Evolutionary conservation across 2,888 invertebrate species (phyloP).

Genomic region (Chalcosyrphus nemorum): DNA sequence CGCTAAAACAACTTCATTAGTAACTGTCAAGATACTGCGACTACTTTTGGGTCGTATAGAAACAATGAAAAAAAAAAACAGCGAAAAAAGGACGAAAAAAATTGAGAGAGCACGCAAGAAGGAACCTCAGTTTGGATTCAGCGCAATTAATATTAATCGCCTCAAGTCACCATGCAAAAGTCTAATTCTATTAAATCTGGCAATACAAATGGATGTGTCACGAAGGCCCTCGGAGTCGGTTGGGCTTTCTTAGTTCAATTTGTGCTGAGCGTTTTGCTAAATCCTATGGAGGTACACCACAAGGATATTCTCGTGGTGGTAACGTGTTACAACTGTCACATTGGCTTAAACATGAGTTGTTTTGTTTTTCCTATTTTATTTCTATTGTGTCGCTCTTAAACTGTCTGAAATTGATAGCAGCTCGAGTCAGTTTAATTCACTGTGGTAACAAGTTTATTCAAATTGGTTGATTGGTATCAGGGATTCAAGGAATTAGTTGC

Average conservation of each 20-base stretch:
- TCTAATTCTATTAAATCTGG: slow-evolving; percentile 71
- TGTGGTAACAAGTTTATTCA: slow-evolving; percentile 51
- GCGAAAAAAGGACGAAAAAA: background rate
- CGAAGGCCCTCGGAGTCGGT: slow-evolving; percentile 32
- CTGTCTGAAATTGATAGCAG: slow-evolving; percentile 64
- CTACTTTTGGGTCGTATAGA: slow-evolving; percentile 3
- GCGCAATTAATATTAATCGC: slow-evolving; percentile 70
- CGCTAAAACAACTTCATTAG: slow-evolving; percentile 61
- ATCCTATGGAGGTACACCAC: slow-evolving; percentile 50
- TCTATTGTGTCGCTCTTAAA: slow-evolving; percentile 47
- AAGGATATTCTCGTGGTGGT: slow-evolving; percentile 32
- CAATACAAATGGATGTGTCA: slow-evolving; percentile 69
- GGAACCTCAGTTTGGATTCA: slow-evolving; percentile 48
- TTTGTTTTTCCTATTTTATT: slow-evolving; percentile 13
- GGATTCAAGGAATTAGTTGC: slow-evolving; percentile 11
- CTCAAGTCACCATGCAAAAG: slow-evolving; percentile 67
- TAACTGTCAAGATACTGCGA: slow-evolving; percentile 58
- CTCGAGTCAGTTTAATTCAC: too few species aligned
- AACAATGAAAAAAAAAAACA: slow-evolving; percentile 7
- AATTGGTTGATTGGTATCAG: slow-evolving; percentile 33
- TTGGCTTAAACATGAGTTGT: slow-evolving; percentile 45
- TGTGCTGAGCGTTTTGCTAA: slow-evolving; percentile 31
- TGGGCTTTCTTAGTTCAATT: slow-evolving; percentile 35
- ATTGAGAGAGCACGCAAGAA: slow-evolving; percentile 33
- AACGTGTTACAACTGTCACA: slow-evolving; percentile 59